These are phyloP conservation scores for Acropternis orthonyx DNA, from an alignment of 2,797 vertebrate genomes.

Conservation along the genomic window DNA sequence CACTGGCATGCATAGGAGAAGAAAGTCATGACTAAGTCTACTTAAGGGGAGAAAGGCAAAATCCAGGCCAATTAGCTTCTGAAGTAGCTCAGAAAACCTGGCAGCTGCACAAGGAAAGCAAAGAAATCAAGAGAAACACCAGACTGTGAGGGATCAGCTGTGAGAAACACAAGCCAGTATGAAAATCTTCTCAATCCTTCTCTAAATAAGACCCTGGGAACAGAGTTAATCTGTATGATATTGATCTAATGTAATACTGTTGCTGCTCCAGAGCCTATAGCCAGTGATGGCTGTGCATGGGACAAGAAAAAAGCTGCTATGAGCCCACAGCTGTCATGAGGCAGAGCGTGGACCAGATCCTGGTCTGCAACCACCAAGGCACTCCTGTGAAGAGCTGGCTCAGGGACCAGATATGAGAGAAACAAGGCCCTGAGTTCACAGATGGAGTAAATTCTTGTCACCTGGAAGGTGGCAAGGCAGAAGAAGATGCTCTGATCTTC, in stretches of 20 bases:
- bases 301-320: neutral
- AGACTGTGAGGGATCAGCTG: neutral
- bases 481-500: neutral
- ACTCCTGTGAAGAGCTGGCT: neutral
- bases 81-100: slow-evolving; percentile 5
- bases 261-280: neutral
- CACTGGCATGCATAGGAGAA: neutral
- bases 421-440: neutral
- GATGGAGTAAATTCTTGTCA: neutral
- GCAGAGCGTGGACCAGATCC: neutral
- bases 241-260: neutral
- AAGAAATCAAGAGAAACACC: neutral
- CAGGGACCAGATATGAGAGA: neutral
- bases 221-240: neutral
- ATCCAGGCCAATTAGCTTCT: neutral
- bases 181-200: neutral
- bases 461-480: neutral
- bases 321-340: neutral
- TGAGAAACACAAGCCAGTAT: neutral
- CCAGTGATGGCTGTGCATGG: neutral
- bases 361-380: neutral
- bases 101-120: neutral
- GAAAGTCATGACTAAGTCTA: neutral
- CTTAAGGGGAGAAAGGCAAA: neutral
- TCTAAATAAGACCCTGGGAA: neutral